A percentile compares a stretch with the other conserved stretches of the same genome.
These are phyloP conservation scores for Tribolium freemani DNA, from an alignment of 2,888 invertebrate genomes.

Conservation along the genomic window DNA sequence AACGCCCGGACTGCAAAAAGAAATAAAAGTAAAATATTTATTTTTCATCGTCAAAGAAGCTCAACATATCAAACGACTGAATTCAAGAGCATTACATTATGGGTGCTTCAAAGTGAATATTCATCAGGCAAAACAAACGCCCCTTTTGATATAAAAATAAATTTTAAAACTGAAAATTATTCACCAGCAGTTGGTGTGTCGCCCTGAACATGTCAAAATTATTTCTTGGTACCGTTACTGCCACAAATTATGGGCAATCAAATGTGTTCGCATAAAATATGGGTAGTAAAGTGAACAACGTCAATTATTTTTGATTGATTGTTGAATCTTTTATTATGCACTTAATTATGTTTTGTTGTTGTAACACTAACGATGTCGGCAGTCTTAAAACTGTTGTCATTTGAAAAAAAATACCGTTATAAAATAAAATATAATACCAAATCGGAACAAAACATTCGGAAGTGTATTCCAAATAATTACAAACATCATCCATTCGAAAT, in stretches of 20 bases:
- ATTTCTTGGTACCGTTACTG: neutral
- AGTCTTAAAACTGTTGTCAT: neutral
- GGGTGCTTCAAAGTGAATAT: constrained; percentile 53
- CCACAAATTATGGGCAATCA: neutral
- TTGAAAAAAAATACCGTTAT: neutral
- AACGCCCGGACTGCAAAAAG: constrained; percentile 43
- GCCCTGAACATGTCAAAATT: neutral
- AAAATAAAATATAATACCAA: neutral
- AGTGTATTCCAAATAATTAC: neutral
- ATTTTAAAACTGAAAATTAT: constrained; percentile 31
- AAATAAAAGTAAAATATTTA: constrained; percentile 51
- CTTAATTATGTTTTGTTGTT: neutral
- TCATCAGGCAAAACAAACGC: constrained; percentile 48
- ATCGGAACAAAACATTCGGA: neutral
- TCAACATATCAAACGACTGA: constrained; percentile 51
- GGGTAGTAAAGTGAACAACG: neutral
- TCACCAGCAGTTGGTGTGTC: neutral
- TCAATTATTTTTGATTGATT: neutral
- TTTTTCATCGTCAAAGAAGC: constrained; percentile 50
- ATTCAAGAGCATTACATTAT: constrained; percentile 50
- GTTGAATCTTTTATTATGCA: neutral
- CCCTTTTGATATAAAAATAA: constrained; percentile 41
- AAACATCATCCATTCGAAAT: constrained; percentile 6
- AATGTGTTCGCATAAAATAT: neutral
- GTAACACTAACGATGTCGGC: neutral